These are phyloP conservation scores for Microcebus jonahi DNA, from an alignment of 2,113 vertebrate genomes.

Conservation along the genomic window DNA sequence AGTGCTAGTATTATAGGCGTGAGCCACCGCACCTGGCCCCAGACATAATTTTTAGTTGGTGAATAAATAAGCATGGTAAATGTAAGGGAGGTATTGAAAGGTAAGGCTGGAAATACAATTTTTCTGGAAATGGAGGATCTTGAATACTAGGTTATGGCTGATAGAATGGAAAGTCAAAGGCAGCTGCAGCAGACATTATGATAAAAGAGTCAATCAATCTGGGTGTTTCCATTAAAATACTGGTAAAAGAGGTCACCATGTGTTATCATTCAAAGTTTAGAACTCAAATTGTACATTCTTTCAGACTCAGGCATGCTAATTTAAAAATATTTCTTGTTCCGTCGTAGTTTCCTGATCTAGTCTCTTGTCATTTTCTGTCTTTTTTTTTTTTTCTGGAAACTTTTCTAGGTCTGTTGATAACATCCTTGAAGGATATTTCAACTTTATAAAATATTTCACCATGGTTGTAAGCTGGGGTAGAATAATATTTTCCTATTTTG, in stretches of 20 bases:
- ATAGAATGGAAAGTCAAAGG: too few relatives aligned
- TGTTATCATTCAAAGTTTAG: background rate
- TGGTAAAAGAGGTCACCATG: background rate
- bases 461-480: background rate
- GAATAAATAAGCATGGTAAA: background rate
- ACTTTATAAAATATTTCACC: constrained; percentile 33
- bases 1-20: too few relatives aligned
- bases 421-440: constrained; percentile 31
- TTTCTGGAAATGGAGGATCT: background rate
- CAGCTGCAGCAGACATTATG: background rate
- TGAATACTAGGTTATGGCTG: background rate
- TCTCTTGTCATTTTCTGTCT: background rate
- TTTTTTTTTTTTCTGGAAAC: background rate
- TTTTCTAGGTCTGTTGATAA: background rate
- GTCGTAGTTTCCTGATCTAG: background rate
- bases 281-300: background rate
- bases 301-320: background rate
- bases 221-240: background rate
- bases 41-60: background rate
- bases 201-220: background rate
- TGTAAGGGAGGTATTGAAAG: background rate
- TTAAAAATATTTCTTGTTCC: background rate
- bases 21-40: too few relatives aligned
- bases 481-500: constrained; percentile 55
- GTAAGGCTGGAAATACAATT: background rate